phyloP scores from a whole-genome alignment of 2,797 vertebrate genomes.

The Spheniscus humboldti region DNA sequence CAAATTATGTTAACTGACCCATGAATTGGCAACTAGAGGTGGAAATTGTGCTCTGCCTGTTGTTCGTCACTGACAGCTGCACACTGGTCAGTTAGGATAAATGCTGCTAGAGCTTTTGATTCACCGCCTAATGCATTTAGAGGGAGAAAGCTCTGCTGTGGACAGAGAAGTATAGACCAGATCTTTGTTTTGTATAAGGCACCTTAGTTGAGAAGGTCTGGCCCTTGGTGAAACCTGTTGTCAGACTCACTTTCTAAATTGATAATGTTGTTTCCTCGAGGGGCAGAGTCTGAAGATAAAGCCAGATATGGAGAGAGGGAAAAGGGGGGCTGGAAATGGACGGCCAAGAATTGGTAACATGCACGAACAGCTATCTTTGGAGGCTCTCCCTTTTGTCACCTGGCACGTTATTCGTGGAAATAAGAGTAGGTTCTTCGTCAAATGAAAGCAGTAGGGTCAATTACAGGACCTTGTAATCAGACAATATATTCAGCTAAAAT shows the following conservation, averaged over 20 bases:
- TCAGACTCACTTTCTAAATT: background rate
- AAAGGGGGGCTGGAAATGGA: background rate
- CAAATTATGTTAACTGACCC: background rate
- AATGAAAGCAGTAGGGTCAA: background rate
- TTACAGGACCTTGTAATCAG: background rate
- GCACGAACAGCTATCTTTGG: accelerated
- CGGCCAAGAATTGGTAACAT: background rate
- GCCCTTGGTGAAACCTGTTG: background rate
- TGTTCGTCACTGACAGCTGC: slow-evolving; percentile 42
- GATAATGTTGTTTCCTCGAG: background rate
- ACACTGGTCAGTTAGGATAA: background rate
- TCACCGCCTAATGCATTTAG: background rate
- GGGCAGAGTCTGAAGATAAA: background rate
- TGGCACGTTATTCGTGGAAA: background rate
- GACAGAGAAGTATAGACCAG: background rate
- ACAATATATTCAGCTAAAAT: background rate
- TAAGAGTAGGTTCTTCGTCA: background rate
- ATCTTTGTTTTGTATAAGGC: background rate
- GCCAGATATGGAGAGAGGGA: background rate
- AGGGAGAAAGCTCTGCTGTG: background rate
- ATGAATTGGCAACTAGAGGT: background rate
- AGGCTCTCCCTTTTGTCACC: background rate
- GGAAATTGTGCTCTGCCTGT: slow-evolving; percentile 25
- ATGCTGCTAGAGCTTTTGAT: slow-evolving; percentile 8
- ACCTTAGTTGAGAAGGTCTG: background rate